phyloP scores from a whole-genome alignment of 2,113 vertebrate species.

The Lophius piscatorius region DNA sequence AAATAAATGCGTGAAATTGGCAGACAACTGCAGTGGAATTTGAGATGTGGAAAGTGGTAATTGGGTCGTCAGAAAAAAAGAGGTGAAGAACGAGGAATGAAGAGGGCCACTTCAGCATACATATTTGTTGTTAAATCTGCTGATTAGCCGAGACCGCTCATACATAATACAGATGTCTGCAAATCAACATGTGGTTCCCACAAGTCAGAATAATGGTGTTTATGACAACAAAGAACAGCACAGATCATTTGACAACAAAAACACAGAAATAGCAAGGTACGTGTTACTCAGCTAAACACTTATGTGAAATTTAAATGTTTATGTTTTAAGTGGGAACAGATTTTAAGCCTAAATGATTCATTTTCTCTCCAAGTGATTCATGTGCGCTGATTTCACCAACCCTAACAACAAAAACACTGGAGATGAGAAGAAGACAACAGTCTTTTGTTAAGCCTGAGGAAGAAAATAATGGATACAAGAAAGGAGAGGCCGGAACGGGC shows the following conservation, averaged over 20 bases:
- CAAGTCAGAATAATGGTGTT: constrained; percentile 38
- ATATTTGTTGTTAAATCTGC: too few species aligned
- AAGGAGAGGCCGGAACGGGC: constrained; percentile 10
- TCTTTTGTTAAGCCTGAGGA: constrained; percentile 17
- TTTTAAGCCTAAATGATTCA: constrained; percentile 24
- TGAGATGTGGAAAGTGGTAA: too few species aligned
- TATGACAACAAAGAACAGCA: constrained; percentile 24
- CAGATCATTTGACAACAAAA: constrained; percentile 20
- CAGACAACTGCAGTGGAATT: too few species aligned
- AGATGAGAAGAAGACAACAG: constrained; percentile 41
- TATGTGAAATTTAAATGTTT: constrained; percentile 16
- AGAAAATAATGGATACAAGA: constrained; percentile 26
- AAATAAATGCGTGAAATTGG: too few species aligned
- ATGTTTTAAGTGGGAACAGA: neutral
- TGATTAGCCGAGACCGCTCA: constrained; percentile 13
- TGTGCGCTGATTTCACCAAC: constrained; percentile 65
- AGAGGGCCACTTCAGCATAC: too few species aligned
- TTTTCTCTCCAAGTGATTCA: neutral
- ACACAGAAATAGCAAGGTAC: constrained; percentile 16
- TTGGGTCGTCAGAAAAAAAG: too few species aligned
- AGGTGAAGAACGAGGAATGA: too few species aligned
- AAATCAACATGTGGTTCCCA: constrained; percentile 39
- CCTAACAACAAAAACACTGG: constrained; percentile 67
- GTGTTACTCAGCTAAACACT: too few species aligned
- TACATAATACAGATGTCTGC: constrained; percentile 11